Conservation (phyloP, 2,113 vertebrate genomes). For the Ardeotis arabs region DNA sequence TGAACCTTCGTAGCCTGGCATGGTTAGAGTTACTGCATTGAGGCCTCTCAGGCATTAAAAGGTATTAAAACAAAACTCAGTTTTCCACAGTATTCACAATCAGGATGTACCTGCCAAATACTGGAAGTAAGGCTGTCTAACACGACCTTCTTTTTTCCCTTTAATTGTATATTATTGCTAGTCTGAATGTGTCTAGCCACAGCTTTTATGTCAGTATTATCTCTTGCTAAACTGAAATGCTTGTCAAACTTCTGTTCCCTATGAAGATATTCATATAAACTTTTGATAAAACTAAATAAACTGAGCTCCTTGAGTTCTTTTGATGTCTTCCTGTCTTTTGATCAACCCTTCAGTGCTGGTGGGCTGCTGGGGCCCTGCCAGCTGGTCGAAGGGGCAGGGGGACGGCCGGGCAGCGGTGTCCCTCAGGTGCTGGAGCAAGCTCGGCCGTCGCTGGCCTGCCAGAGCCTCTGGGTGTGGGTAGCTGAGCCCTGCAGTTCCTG, state of each 20-base stretch:
- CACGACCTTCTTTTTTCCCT: background rate
- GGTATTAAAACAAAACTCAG: background rate
- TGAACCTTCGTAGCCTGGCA: background rate
- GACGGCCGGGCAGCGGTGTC: background rate
- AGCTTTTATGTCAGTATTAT: conserved; percentile 22
- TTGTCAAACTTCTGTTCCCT: conserved; percentile 34
- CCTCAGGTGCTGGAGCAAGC: background rate
- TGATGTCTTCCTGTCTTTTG: conserved; percentile 17
- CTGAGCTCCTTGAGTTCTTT: conserved; percentile 32
- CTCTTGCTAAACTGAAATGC: conserved; percentile 2
- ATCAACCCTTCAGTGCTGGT: background rate
- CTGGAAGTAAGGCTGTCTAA: background rate
- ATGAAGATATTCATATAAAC: conserved; percentile 37
- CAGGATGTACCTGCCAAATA: background rate
- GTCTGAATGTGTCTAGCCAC: background rate
- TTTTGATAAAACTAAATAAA: conserved; percentile 57
- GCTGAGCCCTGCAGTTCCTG: background rate
- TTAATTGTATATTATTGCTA: background rate
- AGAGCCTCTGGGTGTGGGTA: background rate
- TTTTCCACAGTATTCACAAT: background rate
- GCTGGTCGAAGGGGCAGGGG: background rate
- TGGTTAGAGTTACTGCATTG: background rate
- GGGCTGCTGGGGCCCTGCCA: background rate
- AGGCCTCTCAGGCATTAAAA: background rate
- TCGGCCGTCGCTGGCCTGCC: accelerated